Evolutionary conservation across 2,888 invertebrate species (phyloP).

Genomic region (Idaea biselata): DNA sequence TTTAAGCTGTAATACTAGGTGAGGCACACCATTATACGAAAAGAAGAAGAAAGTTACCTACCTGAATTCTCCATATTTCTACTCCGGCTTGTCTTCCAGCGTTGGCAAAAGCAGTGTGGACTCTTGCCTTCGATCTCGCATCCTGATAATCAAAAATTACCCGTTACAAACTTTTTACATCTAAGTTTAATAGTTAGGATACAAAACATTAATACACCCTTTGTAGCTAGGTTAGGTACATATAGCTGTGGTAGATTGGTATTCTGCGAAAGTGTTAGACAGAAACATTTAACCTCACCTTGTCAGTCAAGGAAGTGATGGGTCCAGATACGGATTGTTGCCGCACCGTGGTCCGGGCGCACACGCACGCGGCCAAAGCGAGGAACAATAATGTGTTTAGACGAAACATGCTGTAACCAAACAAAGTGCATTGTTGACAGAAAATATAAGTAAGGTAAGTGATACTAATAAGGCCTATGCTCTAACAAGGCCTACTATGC

Average conservation of each 20-base stretch:
- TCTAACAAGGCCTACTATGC: neutral
- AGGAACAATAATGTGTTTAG: constrained; percentile 22
- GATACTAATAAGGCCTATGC: neutral
- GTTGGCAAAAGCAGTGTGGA: constrained; percentile 85
- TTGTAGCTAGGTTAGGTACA: neutral
- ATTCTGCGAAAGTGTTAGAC: no score
- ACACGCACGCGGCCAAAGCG: constrained; percentile 40
- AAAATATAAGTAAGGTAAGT: no score
- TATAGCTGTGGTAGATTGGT: no score
- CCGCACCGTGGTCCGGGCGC: constrained; percentile 47
- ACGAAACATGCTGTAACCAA: constrained; percentile 18
- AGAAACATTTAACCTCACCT: no score
- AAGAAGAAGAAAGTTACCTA: constrained; percentile 51
- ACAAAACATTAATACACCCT: neutral
- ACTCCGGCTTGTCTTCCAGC: constrained; percentile 86
- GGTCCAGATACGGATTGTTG: constrained; percentile 44
- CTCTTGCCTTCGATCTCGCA: constrained; percentile 57
- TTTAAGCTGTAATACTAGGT: no score
- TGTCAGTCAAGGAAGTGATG: constrained; percentile 65
- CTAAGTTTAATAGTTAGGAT: neutral
- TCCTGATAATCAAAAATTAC: constrained; percentile 47
- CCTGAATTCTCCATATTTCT: constrained; percentile 91
- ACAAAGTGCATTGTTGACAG: neutral
- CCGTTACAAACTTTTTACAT: neutral
- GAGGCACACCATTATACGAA: no score